These are phyloP conservation scores for Amazona vittata DNA, from an alignment of 2,113 vertebrate species.

Conservation along the genomic window DNA sequence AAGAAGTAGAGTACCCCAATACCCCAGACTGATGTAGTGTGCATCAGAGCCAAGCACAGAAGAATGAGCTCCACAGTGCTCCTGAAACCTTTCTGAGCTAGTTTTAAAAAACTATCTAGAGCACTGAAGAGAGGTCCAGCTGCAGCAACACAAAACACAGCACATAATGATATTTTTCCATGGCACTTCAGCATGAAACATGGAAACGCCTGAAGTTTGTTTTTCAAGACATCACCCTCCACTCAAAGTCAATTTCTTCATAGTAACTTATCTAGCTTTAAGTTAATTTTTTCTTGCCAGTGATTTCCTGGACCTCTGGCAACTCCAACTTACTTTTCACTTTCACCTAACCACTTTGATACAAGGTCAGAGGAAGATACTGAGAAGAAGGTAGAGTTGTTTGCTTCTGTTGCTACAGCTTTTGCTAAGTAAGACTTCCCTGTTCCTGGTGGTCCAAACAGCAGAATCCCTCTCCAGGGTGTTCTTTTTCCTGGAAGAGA, in stretches of 20 bases:
- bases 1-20: neutral
- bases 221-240: neutral
- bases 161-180: neutral
- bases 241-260: neutral
- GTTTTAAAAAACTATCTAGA: neutral
- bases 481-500: constrained; percentile 90
- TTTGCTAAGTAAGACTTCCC: constrained; percentile 98
- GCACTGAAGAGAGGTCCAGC: neutral
- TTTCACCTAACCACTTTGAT: constrained; percentile 98
- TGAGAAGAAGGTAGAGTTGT: constrained; percentile 98
- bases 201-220: neutral
- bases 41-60: neutral
- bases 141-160: neutral
- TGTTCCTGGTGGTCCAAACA: constrained; percentile 97
- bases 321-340: constrained; percentile 90
- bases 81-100: neutral
- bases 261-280: neutral
- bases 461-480: constrained; percentile 94
- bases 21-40: neutral
- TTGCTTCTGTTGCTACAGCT: constrained; percentile 97
- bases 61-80: neutral
- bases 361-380: constrained; percentile 96
- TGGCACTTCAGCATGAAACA: neutral
- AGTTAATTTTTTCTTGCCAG: neutral
- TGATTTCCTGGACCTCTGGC: neutral